Percentiles rank a stretch among this genome's conserved stretches.
These are phyloP conservation scores for Nipponacmea schrenckii DNA, from an alignment of 2,888 invertebrate species.

Conservation along the genomic window DNA sequence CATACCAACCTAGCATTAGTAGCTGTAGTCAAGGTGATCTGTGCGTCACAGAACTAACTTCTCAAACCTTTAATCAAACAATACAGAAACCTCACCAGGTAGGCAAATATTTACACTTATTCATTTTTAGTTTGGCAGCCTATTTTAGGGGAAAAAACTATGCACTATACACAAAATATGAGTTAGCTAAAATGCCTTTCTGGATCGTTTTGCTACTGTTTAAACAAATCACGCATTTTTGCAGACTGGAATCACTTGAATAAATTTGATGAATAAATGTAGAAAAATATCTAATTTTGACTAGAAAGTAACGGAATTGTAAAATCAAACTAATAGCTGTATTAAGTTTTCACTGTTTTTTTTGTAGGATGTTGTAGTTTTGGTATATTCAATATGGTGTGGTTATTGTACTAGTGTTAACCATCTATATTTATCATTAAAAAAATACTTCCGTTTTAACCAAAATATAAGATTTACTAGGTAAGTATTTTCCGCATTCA, in stretches of 20 bases:
- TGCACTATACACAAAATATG: not conserved
- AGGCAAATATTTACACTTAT: not conserved
- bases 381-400: constrained; percentile 84
- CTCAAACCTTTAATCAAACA: constrained; percentile 75
- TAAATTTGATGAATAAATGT: not conserved
- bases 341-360: too few relatives aligned
- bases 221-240: too few relatives aligned
- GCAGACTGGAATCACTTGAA: too few relatives aligned
- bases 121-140: too few relatives aligned
- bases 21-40: constrained; percentile 58
- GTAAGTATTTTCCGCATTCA: constrained; percentile 41
- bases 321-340: too few relatives aligned
- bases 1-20: constrained; percentile 35
- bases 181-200: not conserved
- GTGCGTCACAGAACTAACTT: constrained; percentile 76
- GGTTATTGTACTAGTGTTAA: constrained; percentile 79
- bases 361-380: constrained; percentile 78
- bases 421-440: constrained; percentile 77
- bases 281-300: not conserved
- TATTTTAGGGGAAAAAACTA: not conserved
- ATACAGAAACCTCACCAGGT: constrained; percentile 71
- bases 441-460: constrained; percentile 74
- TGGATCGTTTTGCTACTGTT: too few relatives aligned
- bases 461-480: constrained; percentile 61
- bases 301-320: too few relatives aligned